A percentile compares a stretch with the other conserved stretches of the same genome.
These are phyloP conservation scores for Tenthredo amoena DNA, from an alignment of 2,888 invertebrate genomes.

Conservation along the genomic window DNA sequence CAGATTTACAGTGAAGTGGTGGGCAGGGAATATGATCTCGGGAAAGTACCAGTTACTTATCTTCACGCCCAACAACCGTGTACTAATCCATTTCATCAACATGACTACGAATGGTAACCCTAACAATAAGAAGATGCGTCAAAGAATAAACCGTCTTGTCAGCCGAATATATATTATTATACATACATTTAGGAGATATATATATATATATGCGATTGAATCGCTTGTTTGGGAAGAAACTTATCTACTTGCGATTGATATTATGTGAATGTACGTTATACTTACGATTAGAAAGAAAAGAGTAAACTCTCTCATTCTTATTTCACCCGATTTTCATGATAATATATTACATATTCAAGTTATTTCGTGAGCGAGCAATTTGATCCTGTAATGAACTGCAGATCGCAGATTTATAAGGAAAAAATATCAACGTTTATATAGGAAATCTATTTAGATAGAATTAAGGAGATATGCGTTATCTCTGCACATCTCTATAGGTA, in stretches of 20 bases:
- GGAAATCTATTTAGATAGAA: neutral
- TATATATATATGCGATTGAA: conserved; percentile 2
- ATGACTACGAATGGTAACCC: conserved; percentile 77
- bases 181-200: neutral
- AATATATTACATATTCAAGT: neutral
- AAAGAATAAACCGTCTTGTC: conserved; percentile 25
- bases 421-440: conserved; percentile 6
- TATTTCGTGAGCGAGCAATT: neutral
- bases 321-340: neutral
- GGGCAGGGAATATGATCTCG: conserved; percentile 67
- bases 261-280: neutral
- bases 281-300: neutral
- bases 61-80: conserved; percentile 77
- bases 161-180: conserved; percentile 24
- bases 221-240: conserved; percentile 33
- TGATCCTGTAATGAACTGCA: neutral
- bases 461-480: neutral
- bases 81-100: conserved; percentile 74
- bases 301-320: neutral
- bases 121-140: conserved; percentile 21
- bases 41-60: conserved; percentile 72
- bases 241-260: conserved; percentile 3
- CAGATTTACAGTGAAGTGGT: conserved; percentile 74
- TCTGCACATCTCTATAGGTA: conserved; percentile 10
- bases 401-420: neutral